Conservation (phyloP, 2,113 vertebrate genomes). For the Dolichallabes microphthalmus region DNA sequence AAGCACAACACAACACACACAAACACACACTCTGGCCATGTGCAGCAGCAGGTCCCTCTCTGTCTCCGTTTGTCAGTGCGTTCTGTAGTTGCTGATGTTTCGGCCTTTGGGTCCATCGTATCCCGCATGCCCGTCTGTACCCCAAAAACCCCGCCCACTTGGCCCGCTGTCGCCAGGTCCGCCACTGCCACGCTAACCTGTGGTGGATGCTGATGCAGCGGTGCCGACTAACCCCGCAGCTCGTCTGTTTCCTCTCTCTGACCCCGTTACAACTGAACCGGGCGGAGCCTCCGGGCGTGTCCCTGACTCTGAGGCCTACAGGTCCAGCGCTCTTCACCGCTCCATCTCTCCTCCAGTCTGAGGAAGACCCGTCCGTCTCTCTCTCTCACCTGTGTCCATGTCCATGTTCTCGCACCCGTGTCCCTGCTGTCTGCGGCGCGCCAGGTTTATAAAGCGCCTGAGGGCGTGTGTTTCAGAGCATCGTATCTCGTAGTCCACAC, state of each 20-base stretch:
- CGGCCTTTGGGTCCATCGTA: conserved; percentile 31
- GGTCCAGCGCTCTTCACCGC: background rate
- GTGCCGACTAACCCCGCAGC: background rate
- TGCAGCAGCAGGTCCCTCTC: background rate
- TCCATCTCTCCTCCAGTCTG: conserved; percentile 14
- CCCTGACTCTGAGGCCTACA: background rate
- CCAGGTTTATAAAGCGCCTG: conserved; percentile 21
- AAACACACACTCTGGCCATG: background rate
- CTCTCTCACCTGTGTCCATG: conserved; percentile 3
- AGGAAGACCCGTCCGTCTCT: background rate
- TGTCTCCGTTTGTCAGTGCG: background rate
- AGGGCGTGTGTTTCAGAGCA: conserved; percentile 42
- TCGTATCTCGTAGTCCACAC: conserved; percentile 50
- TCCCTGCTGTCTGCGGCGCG: background rate
- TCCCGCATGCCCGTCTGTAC: conserved; percentile 45
- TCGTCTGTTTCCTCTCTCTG: background rate
- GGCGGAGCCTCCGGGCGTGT: background rate
- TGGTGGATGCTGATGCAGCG: conserved; percentile 4
- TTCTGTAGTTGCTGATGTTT: background rate
- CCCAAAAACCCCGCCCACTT: conserved; percentile 57
- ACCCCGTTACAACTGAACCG: background rate
- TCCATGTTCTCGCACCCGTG: conserved; percentile 20
- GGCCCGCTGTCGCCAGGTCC: conserved; percentile 69
- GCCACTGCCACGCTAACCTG: conserved; percentile 68
- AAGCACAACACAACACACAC: background rate